Evolutionary conservation across 2,888 invertebrate species (phyloP).

Genomic region (Drosophila acutilabella): DNA sequence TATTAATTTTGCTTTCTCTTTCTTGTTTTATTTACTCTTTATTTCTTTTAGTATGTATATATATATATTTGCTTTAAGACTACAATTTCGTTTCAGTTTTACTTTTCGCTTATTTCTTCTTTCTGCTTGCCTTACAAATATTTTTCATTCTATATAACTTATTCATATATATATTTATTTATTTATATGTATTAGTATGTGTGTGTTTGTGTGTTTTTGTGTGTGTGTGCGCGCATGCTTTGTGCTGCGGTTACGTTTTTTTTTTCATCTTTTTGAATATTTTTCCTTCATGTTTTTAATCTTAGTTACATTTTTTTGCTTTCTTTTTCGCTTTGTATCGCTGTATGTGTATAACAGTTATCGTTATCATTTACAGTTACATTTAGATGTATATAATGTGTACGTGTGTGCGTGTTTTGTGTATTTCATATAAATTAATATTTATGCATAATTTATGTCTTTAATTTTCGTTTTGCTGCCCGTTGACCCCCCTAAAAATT

Average conservation of each 20-base stretch:
- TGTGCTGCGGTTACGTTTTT: slow-evolving; percentile 55
- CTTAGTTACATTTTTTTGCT: slow-evolving; percentile 39
- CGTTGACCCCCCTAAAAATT: slow-evolving; percentile 3
- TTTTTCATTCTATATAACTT: slow-evolving; percentile 50
- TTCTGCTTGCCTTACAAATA: slow-evolving; percentile 66
- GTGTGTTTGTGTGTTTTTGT: slow-evolving; percentile 46
- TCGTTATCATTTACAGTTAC: slow-evolving; percentile 57
- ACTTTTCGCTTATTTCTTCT: slow-evolving; percentile 9
- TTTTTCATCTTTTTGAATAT: slow-evolving; percentile 18
- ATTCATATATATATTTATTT: slow-evolving; percentile 42
- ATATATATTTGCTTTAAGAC: slow-evolving; percentile 42
- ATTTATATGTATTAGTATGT: slow-evolving; percentile 48
- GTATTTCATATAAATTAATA: slow-evolving; percentile 73
- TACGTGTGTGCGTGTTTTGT: slow-evolving; percentile 30
- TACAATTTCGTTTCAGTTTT: slow-evolving; percentile 72
- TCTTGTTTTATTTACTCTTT: slow-evolving; percentile 22
- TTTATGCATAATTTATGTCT: slow-evolving; percentile 81
- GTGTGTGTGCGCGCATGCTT: slow-evolving; percentile 64
- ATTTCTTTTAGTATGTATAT: slow-evolving; percentile 15
- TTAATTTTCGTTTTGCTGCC: slow-evolving; percentile 77
- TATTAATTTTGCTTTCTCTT: slow-evolving; percentile 29
- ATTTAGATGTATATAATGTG: slow-evolving; percentile 53
- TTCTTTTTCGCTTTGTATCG: slow-evolving; percentile 48
- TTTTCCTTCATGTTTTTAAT: slow-evolving; percentile 26
- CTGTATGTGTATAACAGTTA: slow-evolving; percentile 55